Evolutionary conservation across 2,888 invertebrate species (phyloP).

Genomic region (Dryobota labecula): DNA sequence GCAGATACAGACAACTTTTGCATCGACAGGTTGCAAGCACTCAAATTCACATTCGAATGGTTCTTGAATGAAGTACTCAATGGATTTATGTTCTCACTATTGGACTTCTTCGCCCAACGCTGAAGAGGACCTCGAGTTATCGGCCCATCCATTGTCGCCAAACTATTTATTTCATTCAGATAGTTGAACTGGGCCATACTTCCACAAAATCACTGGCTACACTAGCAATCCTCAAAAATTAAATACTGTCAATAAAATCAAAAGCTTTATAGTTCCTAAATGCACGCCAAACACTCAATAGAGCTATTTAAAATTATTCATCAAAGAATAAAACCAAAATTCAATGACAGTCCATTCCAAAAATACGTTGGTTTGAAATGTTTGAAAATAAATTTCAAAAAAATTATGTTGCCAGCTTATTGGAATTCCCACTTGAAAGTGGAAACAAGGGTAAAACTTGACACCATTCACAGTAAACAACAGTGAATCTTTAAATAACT

Average conservation of each 20-base stretch:
- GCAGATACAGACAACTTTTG: conserved; percentile 91
- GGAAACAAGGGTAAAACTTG: not conserved
- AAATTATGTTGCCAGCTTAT: conserved; percentile 49
- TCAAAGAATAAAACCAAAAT: conserved; percentile 58
- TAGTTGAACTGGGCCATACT: conserved; percentile 95
- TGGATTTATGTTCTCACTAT: conserved; percentile 91
- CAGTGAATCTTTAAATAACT: not conserved
- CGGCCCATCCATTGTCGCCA: conserved; percentile 94
- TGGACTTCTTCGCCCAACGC: conserved; percentile 94
- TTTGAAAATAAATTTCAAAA: conserved; percentile 35
- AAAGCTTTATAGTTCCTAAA: conserved; percentile 52
- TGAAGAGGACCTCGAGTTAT: conserved; percentile 94
- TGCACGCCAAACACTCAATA: conserved; percentile 55
- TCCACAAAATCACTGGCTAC: conserved; percentile 44
- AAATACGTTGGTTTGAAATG: conserved; percentile 59
- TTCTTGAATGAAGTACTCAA: conserved; percentile 85
- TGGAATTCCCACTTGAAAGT: conserved; percentile 3
- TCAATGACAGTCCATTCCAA: conserved; percentile 44
- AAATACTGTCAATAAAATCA: conserved; percentile 44
- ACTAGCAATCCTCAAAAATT: conserved; percentile 37
- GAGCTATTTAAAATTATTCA: conserved; percentile 49
- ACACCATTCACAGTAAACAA: not conserved
- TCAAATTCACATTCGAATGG: conserved; percentile 89
- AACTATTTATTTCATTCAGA: conserved; percentile 94
- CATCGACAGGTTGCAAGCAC: conserved; percentile 92